Conservation (phyloP, 2,888 invertebrate species). For the Taenaris catops region DNA sequence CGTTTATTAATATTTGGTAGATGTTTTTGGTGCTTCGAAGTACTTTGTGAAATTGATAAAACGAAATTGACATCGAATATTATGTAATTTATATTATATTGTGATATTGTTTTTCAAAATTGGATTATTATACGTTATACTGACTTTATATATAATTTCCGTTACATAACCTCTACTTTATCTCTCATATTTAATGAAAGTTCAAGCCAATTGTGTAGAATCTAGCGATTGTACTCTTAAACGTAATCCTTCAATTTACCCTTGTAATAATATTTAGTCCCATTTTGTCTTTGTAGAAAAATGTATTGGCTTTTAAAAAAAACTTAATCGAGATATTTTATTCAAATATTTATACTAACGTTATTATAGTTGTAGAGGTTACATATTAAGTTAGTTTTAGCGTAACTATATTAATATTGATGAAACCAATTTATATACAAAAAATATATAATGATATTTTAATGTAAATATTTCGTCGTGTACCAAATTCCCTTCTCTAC, state of each 20-base stretch:
- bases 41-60: slow-evolving; percentile 45
- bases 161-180: slow-evolving; percentile 23
- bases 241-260: slow-evolving; percentile 49
- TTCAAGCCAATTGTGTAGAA: slow-evolving; percentile 24
- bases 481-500: slow-evolving; percentile 78
- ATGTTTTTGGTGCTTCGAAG: slow-evolving; percentile 66
- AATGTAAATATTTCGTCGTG: slow-evolving; percentile 71
- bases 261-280: slow-evolving; percentile 43
- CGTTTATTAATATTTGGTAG: slow-evolving; percentile 55
- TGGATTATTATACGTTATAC: slow-evolving; percentile 28
- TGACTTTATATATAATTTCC: slow-evolving; percentile 23
- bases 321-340: slow-evolving; percentile 66
- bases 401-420: slow-evolving; percentile 39
- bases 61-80: slow-evolving; percentile 67
- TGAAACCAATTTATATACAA: slow-evolving; percentile 72
- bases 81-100: slow-evolving; percentile 37
- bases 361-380: slow-evolving; percentile 62
- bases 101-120: slow-evolving; percentile 38
- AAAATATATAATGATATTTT: slow-evolving; percentile 61
- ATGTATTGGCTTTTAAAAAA: slow-evolving; percentile 51
- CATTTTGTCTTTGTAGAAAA: slow-evolving; percentile 47
- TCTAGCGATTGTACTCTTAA: slow-evolving; percentile 43
- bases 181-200: slow-evolving; percentile 24
- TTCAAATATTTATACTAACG: slow-evolving; percentile 74
- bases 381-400: slow-evolving; percentile 42